Percentiles rank a stretch among this genome's conserved stretches.
Evolutionary conservation across 2,797 vertebrate species (phyloP).

Genomic region (Borostomias antarcticus): DNA sequence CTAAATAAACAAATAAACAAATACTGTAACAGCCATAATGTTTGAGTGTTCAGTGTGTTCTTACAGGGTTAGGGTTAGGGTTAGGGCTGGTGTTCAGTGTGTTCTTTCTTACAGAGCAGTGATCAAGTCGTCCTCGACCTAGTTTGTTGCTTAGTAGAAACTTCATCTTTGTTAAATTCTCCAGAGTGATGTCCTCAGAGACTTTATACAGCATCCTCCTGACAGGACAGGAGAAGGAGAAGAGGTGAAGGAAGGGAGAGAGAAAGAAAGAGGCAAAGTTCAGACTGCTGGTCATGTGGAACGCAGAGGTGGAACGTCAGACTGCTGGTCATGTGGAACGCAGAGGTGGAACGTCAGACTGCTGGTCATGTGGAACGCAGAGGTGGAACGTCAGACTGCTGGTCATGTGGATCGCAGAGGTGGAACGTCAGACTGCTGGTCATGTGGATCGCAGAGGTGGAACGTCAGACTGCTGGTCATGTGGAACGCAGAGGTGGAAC

Average conservation of each 20-base stretch:
- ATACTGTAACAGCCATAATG: neutral
- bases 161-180: conserved; percentile 60
- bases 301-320: neutral
- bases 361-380: neutral
- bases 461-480: too few relatives aligned
- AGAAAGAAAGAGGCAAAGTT: neutral
- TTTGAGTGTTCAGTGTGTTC: neutral
- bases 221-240: conserved; percentile 19
- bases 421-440: neutral
- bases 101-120: conserved; percentile 59
- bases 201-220: conserved; percentile 73
- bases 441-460: neutral
- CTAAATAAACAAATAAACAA: neutral
- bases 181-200: conserved; percentile 51
- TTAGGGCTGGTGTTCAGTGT: too few relatives aligned
- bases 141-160: conserved; percentile 52
- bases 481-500: neutral
- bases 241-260: neutral
- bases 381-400: neutral
- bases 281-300: neutral
- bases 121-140: conserved; percentile 50
- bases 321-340: neutral
- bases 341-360: neutral
- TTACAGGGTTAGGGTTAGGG: too few relatives aligned
- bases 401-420: neutral